Evolutionary conservation across 2,113 vertebrate species (phyloP), one percentile per base, ranked within the genome.

Genomic region (Lota lota): DNA sequence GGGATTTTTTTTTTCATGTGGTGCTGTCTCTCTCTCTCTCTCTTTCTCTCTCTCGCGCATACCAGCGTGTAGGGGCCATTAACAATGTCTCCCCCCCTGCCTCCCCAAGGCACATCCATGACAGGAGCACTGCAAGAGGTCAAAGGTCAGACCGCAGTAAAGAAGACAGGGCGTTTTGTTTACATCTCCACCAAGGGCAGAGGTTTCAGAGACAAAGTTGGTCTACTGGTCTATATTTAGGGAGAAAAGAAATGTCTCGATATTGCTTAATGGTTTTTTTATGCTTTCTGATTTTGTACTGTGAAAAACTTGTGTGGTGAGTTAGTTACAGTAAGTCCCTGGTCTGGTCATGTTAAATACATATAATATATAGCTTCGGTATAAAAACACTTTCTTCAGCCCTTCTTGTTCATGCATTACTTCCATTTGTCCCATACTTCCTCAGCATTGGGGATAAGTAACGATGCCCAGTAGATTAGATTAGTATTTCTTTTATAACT

Each of bases 21-120:
- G 70, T 70, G 57, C 67, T 79, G 79, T 79, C 70, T 50, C 28
- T 40, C 16, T 80, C 77, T 75, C 64, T 72, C 66, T 75, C 76
- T 67, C 68, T 61, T 75, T 84, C 84, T 81, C 78, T 63, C 70
- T 81, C 72, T 66, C 75, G 3, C 56, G 75, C 81, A 90, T 90
- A 84, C 86, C 85, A 83, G 65, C 14, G 3, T 58, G 78, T 61
- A 81, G 71, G 83, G 70, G 12, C 77, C 68, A 79, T 85, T 81
- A 79, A 86, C 80, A 81, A 81, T 61, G 79, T 66, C 15, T 64
- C 75, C 80, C 79, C 28, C 28, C 3, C 28, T 7, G 3, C 28
- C 28, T 33, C 28, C 28, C 58, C 58, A 15, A 78, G 83, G 77
- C 78, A 74, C 17, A 47, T 51, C 77, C 58, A 4, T 79, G 77